Conservation (phyloP, 2,797 vertebrate genomes). For the Aeoliscus strigatus region DNA sequence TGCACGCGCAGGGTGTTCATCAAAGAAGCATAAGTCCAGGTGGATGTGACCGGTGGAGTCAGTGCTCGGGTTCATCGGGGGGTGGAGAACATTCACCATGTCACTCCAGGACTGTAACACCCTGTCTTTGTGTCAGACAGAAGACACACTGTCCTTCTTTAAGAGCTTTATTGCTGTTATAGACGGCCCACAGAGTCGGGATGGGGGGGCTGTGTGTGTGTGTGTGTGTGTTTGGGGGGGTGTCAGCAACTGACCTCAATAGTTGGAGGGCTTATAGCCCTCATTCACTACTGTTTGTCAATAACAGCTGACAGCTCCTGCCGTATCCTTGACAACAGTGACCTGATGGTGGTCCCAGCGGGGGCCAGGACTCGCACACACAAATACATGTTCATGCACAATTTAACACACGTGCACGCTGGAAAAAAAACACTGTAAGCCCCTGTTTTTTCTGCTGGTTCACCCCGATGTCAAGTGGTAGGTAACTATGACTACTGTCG, state of each 20-base stretch:
- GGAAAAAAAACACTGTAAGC: conserved; percentile 8
- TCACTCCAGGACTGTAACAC: conserved; percentile 15
- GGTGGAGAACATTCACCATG: conserved; percentile 6
- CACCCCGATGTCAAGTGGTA: conserved; percentile 69
- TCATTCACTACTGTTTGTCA: conserved; percentile 35
- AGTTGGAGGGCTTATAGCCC: conserved; percentile 23
- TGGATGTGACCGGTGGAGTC: too few species aligned
- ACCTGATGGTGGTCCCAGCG: conserved; percentile 41
- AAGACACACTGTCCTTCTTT: conserved; percentile 26
- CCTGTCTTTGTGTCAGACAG: conserved; percentile 31
- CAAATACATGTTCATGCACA: conserved; percentile 13
- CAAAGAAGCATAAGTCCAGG: too few species aligned
- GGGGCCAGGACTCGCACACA: conserved; percentile 11
- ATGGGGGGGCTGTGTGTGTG: conserved; percentile 6
- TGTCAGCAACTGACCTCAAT: conserved; percentile 24
- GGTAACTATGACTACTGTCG: conserved; percentile 63
- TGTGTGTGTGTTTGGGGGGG: conserved; percentile 3
- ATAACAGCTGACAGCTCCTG: conserved; percentile 38
- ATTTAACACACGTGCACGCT: conserved; percentile 13
- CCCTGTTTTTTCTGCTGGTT: conserved; percentile 11
- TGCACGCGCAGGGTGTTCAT: too few species aligned
- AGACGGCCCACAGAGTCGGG: conserved; percentile 31
- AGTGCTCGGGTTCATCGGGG: conserved; percentile 7
- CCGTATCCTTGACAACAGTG: conserved; percentile 51
- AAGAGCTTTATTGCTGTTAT: conserved; percentile 42